A percentile compares a stretch with the other conserved stretches of the same genome.
These are phyloP conservation scores for Tonatia bakeri DNA, from an alignment of 2,113 vertebrate genomes.

Conservation along the genomic window DNA sequence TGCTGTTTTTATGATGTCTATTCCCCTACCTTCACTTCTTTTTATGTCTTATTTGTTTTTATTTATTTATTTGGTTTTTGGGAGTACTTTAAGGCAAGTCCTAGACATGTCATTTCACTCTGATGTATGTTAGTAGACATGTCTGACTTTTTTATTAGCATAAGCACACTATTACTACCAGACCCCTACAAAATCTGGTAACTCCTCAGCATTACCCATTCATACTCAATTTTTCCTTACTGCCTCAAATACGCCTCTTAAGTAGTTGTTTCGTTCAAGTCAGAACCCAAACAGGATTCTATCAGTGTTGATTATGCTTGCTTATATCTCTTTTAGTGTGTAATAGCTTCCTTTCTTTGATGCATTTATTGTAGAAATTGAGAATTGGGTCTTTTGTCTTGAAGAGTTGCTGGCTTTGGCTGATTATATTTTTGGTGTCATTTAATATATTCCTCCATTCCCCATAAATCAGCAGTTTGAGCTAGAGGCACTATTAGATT, in stretches of 20 bases:
- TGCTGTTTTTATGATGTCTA: conserved; percentile 25
- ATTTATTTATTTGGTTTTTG: not conserved
- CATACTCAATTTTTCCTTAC: not conserved
- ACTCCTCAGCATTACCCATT: not conserved
- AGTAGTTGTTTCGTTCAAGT: not conserved
- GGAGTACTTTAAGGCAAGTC: conserved; percentile 24
- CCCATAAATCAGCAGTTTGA: not conserved
- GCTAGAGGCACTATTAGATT: not conserved
- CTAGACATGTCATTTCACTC: not conserved
- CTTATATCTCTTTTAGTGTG: not conserved
- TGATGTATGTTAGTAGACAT: not conserved
- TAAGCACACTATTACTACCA: not conserved
- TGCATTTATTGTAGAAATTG: not conserved
- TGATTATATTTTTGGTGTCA: not conserved
- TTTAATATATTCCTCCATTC: not conserved
- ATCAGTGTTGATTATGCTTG: not conserved
- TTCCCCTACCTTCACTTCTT: not conserved
- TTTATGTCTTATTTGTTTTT: not conserved
- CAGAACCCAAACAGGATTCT: not conserved
- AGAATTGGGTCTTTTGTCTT: not conserved
- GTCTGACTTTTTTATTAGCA: not conserved
- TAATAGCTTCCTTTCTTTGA: not conserved
- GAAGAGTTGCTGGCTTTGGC: not conserved
- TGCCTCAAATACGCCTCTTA: not conserved
- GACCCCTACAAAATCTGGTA: not conserved